phyloP scores from a whole-genome alignment of 2,888 invertebrate species.

The Acleris emargana region DNA sequence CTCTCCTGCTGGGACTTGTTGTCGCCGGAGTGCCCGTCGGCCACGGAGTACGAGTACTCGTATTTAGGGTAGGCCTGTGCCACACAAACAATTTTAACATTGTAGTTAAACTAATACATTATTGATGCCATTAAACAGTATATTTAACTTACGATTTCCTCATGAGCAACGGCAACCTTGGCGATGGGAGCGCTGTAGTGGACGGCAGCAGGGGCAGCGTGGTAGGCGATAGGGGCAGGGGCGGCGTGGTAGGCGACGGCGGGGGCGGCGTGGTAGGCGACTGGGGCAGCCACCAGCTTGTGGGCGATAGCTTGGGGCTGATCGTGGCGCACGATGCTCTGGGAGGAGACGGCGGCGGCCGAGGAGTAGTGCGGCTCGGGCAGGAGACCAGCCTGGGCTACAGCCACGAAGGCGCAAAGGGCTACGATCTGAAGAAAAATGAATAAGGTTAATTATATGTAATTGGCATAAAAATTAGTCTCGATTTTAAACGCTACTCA shows the following conservation, averaged over 20 bases:
- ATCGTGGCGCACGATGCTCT: constrained; percentile 48
- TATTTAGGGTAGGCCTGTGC: constrained; percentile 42
- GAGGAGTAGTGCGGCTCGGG: constrained; percentile 28
- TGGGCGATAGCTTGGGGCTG: constrained; percentile 25
- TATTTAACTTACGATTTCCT: constrained; percentile 31
- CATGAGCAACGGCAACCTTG: constrained; percentile 34
- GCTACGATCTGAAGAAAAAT: constrained; percentile 9
- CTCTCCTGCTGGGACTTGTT: constrained; percentile 57
- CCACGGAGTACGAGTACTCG: constrained; percentile 61
- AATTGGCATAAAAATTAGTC: no score
- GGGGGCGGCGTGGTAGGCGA: constrained; percentile 42
- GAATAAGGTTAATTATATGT: no score
- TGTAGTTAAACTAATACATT: no score
- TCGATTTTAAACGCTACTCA: constrained; percentile 5
- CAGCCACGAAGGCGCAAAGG: constrained; percentile 41
- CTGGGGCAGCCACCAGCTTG: constrained; percentile 40
- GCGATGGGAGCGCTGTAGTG: constrained; percentile 47
- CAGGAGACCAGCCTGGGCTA: constrained; percentile 43
- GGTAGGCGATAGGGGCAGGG: constrained; percentile 26
- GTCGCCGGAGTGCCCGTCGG: constrained; percentile 65
- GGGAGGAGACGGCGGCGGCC: constrained; percentile 44
- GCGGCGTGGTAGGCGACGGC: constrained; percentile 27
- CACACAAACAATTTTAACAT: background rate
- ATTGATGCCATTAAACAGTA: no score
- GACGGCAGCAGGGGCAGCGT: constrained; percentile 36